Evolutionary conservation across 2,888 invertebrate species (phyloP).

Genomic region (Mayetiola destructor): DNA sequence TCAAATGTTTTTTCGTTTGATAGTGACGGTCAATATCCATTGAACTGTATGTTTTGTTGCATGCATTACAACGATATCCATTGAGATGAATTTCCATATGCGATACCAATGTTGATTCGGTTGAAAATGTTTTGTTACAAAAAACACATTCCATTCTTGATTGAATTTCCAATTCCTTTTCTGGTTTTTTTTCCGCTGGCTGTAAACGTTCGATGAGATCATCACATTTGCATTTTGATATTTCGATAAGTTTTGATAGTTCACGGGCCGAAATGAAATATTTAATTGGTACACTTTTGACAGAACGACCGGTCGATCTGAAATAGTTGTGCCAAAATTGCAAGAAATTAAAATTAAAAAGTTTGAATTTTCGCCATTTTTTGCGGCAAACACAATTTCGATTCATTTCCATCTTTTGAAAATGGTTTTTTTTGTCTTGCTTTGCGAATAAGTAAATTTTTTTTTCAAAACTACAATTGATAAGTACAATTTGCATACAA

Average conservation of each 20-base stretch:
- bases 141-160: neutral
- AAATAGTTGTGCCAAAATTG: constrained; percentile 1
- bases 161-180: neutral
- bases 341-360: neutral
- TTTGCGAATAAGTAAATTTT: too few species aligned
- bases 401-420: too few species aligned
- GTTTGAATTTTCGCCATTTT: neutral
- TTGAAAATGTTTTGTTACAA: neutral
- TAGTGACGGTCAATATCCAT: neutral
- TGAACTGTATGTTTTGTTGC: neutral
- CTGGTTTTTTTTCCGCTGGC: too few species aligned
- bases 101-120: neutral
- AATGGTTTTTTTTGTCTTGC: too few species aligned
- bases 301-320: neutral
- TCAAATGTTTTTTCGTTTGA: neutral
- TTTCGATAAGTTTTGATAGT: neutral
- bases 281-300: neutral
- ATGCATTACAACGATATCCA: neutral
- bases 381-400: too few species aligned
- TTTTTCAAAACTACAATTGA: too few species aligned
- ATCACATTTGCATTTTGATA: neutral
- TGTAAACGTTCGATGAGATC: neutral
- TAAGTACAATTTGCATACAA: too few species aligned
- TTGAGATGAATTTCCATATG: neutral
- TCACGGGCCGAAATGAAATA: neutral